Conservation (phyloP, 1,140 invertebrate genomes). For the Batillaria attramentaria region DNA sequence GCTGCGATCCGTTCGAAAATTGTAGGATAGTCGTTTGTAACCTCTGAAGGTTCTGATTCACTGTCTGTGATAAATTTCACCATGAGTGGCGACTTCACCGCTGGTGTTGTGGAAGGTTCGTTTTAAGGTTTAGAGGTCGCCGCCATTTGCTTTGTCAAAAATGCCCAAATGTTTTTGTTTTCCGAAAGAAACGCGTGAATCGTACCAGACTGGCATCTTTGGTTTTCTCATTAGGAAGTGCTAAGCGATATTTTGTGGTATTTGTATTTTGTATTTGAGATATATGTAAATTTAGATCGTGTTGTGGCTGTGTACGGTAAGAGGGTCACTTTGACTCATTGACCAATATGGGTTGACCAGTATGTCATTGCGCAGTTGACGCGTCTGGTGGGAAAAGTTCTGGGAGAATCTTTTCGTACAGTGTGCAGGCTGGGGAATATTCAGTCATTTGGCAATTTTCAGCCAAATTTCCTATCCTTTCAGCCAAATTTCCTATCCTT, state of each 20-base stretch:
- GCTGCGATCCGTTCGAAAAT: background rate
- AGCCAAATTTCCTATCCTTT: too few species aligned
- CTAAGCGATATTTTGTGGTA: background rate
- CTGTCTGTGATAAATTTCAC: background rate
- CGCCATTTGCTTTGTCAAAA: background rate
- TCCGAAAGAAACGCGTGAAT: background rate
- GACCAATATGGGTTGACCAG: too few species aligned
- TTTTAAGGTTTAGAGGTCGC: too few species aligned
- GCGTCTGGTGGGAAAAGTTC: too few species aligned
- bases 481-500: too few species aligned
- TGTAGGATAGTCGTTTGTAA: background rate
- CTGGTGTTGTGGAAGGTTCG: constrained; percentile 27
- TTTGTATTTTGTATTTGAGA: background rate
- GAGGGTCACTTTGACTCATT: too few species aligned
- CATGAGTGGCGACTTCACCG: constrained; percentile 29
- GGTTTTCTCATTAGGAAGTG: background rate
- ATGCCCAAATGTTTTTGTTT: too few species aligned
- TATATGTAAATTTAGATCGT: background rate
- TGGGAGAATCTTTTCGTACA: too few species aligned
- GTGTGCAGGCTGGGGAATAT: too few species aligned
- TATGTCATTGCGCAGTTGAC: too few species aligned
- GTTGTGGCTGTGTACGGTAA: too few species aligned
- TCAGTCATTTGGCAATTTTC: too few species aligned
- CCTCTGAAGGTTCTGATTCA: background rate
- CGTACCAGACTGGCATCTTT: background rate